These are phyloP conservation scores for Nephrotoma flavescens DNA, from an alignment of 2,888 invertebrate species.

Conservation along the genomic window DNA sequence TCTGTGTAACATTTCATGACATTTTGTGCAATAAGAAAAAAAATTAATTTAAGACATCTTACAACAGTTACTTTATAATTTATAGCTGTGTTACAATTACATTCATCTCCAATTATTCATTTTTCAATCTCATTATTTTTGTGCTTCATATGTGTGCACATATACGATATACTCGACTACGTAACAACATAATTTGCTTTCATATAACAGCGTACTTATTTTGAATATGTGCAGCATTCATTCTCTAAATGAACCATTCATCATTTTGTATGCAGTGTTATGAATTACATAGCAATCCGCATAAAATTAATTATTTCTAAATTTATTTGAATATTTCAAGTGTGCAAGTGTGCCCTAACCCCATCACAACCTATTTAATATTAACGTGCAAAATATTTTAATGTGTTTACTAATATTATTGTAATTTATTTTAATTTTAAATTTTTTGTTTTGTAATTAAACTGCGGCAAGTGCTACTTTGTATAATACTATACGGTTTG, in stretches of 20 bases:
- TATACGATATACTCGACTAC: background rate
- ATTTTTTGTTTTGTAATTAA: background rate
- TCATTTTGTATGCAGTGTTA: background rate
- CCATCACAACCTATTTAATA: background rate
- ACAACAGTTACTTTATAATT: background rate
- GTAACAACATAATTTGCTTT: background rate
- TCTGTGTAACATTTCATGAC: background rate
- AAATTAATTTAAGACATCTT: background rate
- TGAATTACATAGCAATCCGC: background rate
- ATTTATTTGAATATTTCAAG: background rate
- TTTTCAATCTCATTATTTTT: background rate
- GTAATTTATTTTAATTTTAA: background rate
- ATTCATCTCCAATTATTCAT: background rate
- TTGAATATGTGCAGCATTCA: background rate
- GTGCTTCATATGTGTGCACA: background rate
- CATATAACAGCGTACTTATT: background rate
- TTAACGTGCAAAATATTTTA: background rate
- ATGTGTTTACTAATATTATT: background rate
- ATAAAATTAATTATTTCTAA: background rate
- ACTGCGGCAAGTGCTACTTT: background rate
- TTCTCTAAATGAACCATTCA: background rate
- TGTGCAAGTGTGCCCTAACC: background rate
- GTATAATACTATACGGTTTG: no score
- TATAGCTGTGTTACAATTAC: background rate
- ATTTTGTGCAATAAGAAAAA: background rate